These are phyloP conservation scores for Achlya flavicornis DNA, from an alignment of 2,888 invertebrate genomes.

Conservation along the genomic window DNA sequence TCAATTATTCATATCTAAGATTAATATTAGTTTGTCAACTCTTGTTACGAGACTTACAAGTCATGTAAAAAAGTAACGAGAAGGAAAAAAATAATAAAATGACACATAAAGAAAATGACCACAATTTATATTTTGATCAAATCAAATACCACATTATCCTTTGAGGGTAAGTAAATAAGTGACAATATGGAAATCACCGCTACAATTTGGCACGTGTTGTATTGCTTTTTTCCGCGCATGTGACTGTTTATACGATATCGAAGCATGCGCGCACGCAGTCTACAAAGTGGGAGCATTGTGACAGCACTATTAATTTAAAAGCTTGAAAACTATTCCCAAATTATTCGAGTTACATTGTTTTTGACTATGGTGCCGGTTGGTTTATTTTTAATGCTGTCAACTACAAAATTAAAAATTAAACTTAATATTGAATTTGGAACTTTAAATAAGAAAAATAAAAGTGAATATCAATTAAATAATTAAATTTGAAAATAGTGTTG, in stretches of 20 bases:
- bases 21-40: too few species aligned
- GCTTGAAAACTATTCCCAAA: neutral
- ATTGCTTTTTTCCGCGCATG: neutral
- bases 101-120: slow-evolving; percentile 3
- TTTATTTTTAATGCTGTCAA: too few species aligned
- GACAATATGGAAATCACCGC: neutral
- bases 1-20: too few species aligned
- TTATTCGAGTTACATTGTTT: neutral
- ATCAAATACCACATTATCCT: slow-evolving; percentile 1
- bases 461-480: too few species aligned
- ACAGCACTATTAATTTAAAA: neutral
- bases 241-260: neutral
- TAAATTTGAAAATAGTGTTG: too few species aligned
- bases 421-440: too few species aligned
- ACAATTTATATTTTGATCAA: neutral
- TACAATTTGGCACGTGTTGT: slow-evolving; percentile 1
- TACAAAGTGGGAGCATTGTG: neutral
- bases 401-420: too few species aligned
- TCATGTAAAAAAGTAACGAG: neutral
- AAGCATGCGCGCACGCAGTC: neutral
- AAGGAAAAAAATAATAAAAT: neutral
- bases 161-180: neutral
- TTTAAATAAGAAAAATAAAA: too few species aligned
- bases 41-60: neutral
- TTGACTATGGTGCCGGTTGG: too few species aligned